Evolutionary conservation across 92 coral and sea anemone species (phyloP), one percentile per base, ranked within the genome.

Genomic region (Micromussa lordhowensis): DNA sequence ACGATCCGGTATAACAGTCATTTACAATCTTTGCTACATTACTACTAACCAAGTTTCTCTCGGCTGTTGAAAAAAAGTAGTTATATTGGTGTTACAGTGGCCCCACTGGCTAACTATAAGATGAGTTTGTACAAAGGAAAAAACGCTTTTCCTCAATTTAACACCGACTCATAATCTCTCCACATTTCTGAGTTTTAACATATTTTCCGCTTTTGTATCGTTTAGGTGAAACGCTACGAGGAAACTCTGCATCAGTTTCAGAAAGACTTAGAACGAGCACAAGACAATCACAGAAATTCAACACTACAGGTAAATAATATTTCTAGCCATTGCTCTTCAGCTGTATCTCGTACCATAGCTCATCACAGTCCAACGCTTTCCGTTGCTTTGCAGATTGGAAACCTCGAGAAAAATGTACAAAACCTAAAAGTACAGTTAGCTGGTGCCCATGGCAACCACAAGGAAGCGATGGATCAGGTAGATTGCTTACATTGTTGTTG

Each of bases 401-500:
- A 91, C 77, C 90, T 96, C 69, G 99, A 96, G 59, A 91, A 93
- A 82, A 97, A 88, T 77, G 92, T 96, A 19, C 99, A 97, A 78
- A 94, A 96, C 79, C 77, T 94, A 54, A 97, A 97, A 90, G 93
- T 94, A 79, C 99, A 96, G 76, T 82, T 97, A 29, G 95, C 98
- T 26, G 92, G 94, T 35, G 98, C 97, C 53, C 95, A 97, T 38
- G 98, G 97, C 58, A 97, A 88, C 90, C 99, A 96, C 75, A 97
- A 96, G 75, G 99, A 97, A 85, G 95, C 98, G 4, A 94, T 94
- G 86, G 98, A 91, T 55, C 98, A 97, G 99, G 99, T 97, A 85
- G 7, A 49, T 30, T 64, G 19, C 15, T 81, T 40, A 40, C 48
- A 22, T 77, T 63, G 61, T 36, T n/a, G n/a, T 58, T 55, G 35